Evolutionary conservation across 2,797 vertebrate species (phyloP).

Genomic region (Poecilia velifera): DNA sequence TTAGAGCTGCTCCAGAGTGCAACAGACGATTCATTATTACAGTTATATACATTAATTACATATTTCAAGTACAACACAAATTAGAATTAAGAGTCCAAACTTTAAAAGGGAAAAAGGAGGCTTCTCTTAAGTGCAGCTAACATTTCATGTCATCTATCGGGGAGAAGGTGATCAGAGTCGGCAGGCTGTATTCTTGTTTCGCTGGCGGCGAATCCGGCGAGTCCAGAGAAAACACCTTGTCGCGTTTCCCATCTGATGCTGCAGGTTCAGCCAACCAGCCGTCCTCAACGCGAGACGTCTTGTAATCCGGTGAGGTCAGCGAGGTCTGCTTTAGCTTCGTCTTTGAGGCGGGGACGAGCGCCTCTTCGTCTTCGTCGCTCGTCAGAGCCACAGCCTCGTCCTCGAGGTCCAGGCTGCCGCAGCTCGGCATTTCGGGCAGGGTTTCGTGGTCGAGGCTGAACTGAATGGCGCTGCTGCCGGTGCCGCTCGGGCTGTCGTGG

Average conservation of each 20-base stretch:
- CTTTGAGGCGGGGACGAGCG: constrained; percentile 41
- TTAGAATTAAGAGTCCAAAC: background rate
- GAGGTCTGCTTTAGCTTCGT: background rate
- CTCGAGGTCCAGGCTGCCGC: constrained; percentile 67
- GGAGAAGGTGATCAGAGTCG: constrained; percentile 78
- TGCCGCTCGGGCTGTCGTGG: constrained; percentile 49
- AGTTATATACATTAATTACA: constrained; percentile 32
- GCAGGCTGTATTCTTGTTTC: constrained; percentile 66
- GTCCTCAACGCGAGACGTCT: constrained; percentile 2
- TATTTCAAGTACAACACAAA: background rate
- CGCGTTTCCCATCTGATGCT: constrained; percentile 30
- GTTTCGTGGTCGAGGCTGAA: constrained; percentile 78
- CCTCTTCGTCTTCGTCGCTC: constrained; percentile 41
- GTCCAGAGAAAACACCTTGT: constrained; percentile 77
- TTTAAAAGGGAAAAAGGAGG: background rate
- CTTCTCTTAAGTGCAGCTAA: background rate
- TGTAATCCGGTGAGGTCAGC: background rate
- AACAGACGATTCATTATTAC: constrained; percentile 28
- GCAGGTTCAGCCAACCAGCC: constrained; percentile 36
- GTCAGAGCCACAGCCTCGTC: constrained; percentile 37
- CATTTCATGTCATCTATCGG: constrained; percentile 77
- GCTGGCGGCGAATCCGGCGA: constrained; percentile 59
- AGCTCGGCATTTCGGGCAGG: constrained; percentile 70
- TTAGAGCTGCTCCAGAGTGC: background rate
- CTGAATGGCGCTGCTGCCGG: constrained; percentile 48